Evolutionary conservation across 2,113 vertebrate species (phyloP).

Genomic region (Smithornis capensis): DNA sequence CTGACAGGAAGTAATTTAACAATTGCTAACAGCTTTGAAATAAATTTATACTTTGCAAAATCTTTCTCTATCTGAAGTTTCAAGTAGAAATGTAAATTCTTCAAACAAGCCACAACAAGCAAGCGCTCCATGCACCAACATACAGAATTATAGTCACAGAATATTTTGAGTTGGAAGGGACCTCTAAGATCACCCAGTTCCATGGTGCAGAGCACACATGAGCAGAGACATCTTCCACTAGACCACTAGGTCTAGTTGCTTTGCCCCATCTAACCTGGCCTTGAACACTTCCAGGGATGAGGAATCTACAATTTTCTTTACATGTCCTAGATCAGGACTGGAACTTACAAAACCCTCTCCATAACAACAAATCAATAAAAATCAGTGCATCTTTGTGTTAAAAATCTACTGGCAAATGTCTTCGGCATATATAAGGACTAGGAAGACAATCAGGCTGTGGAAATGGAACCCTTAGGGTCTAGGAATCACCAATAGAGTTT

Average conservation of each 20-base stretch:
- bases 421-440: not conserved
- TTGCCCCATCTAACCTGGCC: not conserved
- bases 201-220: too few relatives aligned
- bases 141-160: not conserved
- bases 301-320: not conserved
- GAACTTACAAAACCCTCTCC: not conserved
- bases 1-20: not conserved
- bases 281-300: not conserved
- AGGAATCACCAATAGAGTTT: not conserved
- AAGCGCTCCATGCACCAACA: not conserved
- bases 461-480: not conserved
- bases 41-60: not conserved
- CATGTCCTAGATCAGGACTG: not conserved
- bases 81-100: not conserved
- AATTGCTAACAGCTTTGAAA: not conserved
- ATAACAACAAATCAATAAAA: not conserved
- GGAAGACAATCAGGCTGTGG: not conserved
- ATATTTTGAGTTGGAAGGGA: not conserved
- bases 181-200: not conserved
- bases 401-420: not conserved
- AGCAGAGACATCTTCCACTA: not conserved
- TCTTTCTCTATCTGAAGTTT: not conserved
- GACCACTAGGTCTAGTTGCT: too few relatives aligned
- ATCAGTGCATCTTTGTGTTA: not conserved
- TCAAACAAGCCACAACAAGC: not conserved